Percentiles rank a stretch among this genome's conserved stretches.
These are phyloP conservation scores for Harlomillsia oculata DNA, from an alignment of 1,140 invertebrate species.

Conservation along the genomic window DNA sequence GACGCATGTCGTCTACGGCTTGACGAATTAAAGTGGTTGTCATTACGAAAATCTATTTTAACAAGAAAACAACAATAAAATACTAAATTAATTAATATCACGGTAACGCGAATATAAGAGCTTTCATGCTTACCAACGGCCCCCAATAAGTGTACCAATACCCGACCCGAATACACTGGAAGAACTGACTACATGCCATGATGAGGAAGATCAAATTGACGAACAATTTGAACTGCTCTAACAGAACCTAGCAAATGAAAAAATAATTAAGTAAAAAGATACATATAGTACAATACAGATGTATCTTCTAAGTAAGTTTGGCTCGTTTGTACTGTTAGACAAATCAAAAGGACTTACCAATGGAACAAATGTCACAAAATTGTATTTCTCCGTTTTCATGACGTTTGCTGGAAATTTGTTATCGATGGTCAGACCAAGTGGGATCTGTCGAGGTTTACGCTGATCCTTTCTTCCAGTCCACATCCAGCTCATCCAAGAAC, in stretches of 20 bases:
- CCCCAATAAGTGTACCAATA: conserved; percentile 98
- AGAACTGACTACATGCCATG: conserved; percentile 96
- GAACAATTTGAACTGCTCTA: conserved; percentile 98
- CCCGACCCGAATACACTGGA: conserved; percentile 90
- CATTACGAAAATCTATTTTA: conserved; percentile 90
- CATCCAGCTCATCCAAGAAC: conserved; percentile 30
- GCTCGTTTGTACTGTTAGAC: not conserved
- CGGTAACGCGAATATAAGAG: too few relatives aligned
- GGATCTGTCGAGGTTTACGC: conserved; percentile 44
- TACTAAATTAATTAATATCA: too few relatives aligned
- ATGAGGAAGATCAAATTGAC: conserved; percentile 96
- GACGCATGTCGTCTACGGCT: conserved; percentile 87
- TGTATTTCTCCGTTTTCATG: conserved; percentile 98
- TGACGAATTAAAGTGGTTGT: conserved; percentile 91
- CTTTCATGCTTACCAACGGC: conserved; percentile 71
- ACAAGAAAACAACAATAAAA: too few relatives aligned
- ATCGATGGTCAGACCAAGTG: conserved; percentile 42
- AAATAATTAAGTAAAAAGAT: too few relatives aligned
- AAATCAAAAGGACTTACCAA: conserved; percentile 52
- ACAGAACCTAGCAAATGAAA: conserved; percentile 61
- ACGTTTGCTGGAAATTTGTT: conserved; percentile 85
- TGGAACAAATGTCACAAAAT: conserved; percentile 93
- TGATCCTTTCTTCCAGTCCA: conserved; percentile 40
- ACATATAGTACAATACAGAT: too few relatives aligned
- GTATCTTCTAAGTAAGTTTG: too few relatives aligned